phyloP scores from a whole-genome alignment of 2,888 invertebrate genomes.

The Agrotis exclamationis region DNA sequence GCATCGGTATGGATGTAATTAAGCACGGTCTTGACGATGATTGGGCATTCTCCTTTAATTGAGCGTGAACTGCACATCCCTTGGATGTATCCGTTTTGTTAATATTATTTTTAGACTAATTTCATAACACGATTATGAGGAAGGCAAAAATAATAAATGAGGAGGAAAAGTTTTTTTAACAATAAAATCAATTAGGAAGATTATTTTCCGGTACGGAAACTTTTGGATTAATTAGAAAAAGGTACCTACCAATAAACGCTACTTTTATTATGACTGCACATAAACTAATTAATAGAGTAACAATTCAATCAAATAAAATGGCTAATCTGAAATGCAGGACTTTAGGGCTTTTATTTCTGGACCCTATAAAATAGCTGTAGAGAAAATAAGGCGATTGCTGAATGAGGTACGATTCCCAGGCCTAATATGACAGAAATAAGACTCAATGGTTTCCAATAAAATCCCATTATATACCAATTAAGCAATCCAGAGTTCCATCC shows the following conservation, averaged over 20 bases:
- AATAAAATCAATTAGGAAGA: too few relatives aligned
- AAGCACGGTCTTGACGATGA: conserved; percentile 31
- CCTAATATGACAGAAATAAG: not conserved
- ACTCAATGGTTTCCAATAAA: not conserved
- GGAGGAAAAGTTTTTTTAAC: too few relatives aligned
- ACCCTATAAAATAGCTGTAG: not conserved
- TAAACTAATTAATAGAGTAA: not conserved
- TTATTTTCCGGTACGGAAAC: too few relatives aligned
- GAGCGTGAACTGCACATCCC: conserved; percentile 17
- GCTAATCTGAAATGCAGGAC: not conserved
- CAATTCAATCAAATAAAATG: not conserved
- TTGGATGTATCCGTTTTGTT: not conserved
- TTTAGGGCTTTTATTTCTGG: not conserved
- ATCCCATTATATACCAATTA: conserved; percentile 6
- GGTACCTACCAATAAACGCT: too few relatives aligned
- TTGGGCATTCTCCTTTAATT: conserved; percentile 24
- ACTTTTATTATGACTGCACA: too few relatives aligned
- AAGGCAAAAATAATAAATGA: too few relatives aligned
- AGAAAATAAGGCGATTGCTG: too few relatives aligned
- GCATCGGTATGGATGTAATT: conserved; percentile 11
- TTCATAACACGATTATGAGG: not conserved
- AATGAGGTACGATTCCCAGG: too few relatives aligned
- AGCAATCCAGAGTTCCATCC: not conserved
- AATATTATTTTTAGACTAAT: not conserved
- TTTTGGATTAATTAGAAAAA: too few relatives aligned